Conservation (phyloP, 2,888 invertebrate genomes). For the Cordilura impudica region DNA sequence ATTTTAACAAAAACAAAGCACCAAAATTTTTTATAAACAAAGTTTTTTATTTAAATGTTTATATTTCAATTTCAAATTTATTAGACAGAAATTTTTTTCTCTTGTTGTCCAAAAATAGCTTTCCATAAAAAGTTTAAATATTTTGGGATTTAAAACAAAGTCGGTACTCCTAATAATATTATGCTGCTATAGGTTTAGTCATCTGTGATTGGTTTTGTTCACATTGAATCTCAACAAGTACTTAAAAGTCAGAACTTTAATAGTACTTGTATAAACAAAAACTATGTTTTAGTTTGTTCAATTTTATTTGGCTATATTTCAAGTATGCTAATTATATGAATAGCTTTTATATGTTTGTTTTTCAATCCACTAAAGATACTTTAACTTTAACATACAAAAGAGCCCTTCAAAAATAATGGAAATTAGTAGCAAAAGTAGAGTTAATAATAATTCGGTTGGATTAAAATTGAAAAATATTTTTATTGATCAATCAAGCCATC, state of each 20-base stretch:
- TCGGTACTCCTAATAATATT: neutral
- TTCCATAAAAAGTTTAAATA: conserved; percentile 16
- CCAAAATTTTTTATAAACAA: neutral
- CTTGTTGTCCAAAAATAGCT: conserved; percentile 1
- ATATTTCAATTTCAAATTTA: conserved; percentile 36
- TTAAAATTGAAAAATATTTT: too few relatives aligned
- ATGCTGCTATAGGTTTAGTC: conserved; percentile 3
- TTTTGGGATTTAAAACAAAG: neutral
- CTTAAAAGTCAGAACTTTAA: neutral
- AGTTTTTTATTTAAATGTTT: conserved; percentile 38
- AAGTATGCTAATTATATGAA: too few relatives aligned
- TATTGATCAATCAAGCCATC: too few relatives aligned
- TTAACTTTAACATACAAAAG: too few relatives aligned
- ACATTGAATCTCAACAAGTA: conserved; percentile 25
- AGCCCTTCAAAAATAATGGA: too few relatives aligned
- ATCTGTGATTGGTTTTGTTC: neutral
- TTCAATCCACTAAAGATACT: too few relatives aligned
- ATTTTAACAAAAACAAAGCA: neutral
- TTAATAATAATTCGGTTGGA: too few relatives aligned
- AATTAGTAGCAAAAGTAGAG: too few relatives aligned
- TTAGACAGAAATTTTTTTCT: conserved; percentile 33
- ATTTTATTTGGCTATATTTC: neutral
- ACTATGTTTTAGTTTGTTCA: too few relatives aligned
- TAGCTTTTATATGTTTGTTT: too few relatives aligned
- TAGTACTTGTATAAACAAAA: neutral